Base-by-base conservation (phyloP, 2,888 invertebrate species). In the Dicranocentrus wangi region DNA sequence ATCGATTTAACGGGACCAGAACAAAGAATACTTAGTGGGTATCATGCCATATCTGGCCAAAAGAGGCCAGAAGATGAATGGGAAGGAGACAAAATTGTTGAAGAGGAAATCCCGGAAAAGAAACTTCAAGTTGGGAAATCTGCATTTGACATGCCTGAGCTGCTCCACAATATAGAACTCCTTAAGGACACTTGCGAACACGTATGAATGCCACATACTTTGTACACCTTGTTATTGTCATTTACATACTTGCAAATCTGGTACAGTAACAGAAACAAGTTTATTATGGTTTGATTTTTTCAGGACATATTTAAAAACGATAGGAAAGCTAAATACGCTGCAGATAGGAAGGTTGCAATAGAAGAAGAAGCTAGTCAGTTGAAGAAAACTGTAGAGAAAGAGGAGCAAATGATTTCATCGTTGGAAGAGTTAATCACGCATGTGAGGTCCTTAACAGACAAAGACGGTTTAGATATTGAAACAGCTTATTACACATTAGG, bases 1-100 rank as follows among this genome's bases (percentile, higher is more conserved):
- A 99, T 99, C 84, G 99, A 99, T 89, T 96, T 99, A 97, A 99
- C 99, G 7, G 99, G 99, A 0, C 95, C 95, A 0, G 96, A 99
- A 89, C 94, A 95, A 88, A 92, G 97, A 73, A 94, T 99, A 43
- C 91, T 97, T 1, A 95, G 94, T 88, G 97, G 97, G 0, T 98
- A 98, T 89, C 96, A 97, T 89, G 97, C 97, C 0, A 91, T 98
- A 51, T 92, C 94, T 5, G 90, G 91, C 55, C 91, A 92, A 82
- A 89, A 90, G 81, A 89, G 89, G 66, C 80, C 77, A 39, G 76
- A 80, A 27, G 82, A 82, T 39, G 82, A 82, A 47, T 83, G 79
- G 79, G 90, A 91, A 0, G 91, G 91, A 61, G 91, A 91, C 81
- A 86, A 91, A 93, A 87, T 90, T 88, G 88, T 90, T 88, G 88